These are phyloP conservation scores for Synanthedon andrenaeformis DNA, from an alignment of 2,888 invertebrate species.

Conservation along the genomic window DNA sequence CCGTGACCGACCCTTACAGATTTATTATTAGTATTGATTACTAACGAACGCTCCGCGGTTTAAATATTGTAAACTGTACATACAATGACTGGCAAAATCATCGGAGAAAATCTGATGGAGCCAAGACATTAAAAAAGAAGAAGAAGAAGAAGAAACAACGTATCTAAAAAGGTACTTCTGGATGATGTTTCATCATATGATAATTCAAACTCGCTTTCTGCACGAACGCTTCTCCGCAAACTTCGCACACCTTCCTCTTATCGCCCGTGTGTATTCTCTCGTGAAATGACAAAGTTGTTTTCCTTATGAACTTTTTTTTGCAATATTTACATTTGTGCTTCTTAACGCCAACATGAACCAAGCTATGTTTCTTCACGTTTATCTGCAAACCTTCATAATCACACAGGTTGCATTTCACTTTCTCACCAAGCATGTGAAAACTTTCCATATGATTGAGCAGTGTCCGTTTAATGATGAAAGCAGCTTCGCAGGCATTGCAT, in stretches of 20 bases:
- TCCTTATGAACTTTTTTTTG: conserved; percentile 54
- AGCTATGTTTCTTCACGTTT: background rate
- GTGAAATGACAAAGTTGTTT: conserved; percentile 54
- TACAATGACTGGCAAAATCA: too few species aligned
- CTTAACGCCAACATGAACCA: conserved; percentile 23
- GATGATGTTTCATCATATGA: too few species aligned
- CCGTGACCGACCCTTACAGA: too few species aligned
- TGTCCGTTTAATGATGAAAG: conserved; percentile 10
- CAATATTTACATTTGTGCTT: conserved; percentile 68
- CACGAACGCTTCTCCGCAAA: conserved; percentile 53
- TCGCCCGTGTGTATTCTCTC: conserved; percentile 61
- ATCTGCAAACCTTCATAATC: conserved; percentile 30
- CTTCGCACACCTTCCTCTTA: conserved; percentile 45
- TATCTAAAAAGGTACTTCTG: too few species aligned
- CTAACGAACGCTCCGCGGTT: too few species aligned
- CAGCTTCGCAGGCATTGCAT: background rate
- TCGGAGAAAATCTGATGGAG: too few species aligned
- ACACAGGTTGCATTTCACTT: conserved; percentile 37
- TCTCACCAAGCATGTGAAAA: conserved; percentile 50
- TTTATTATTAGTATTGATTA: too few species aligned
- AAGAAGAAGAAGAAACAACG: too few species aligned
- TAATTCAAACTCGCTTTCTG: conserved; percentile 59
- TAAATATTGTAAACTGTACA: too few species aligned
- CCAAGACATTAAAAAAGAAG: too few species aligned
- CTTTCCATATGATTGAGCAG: conserved; percentile 37